phyloP scores from a whole-genome alignment of 1,140 invertebrate genomes.

The Calosoma granatense region DNA sequence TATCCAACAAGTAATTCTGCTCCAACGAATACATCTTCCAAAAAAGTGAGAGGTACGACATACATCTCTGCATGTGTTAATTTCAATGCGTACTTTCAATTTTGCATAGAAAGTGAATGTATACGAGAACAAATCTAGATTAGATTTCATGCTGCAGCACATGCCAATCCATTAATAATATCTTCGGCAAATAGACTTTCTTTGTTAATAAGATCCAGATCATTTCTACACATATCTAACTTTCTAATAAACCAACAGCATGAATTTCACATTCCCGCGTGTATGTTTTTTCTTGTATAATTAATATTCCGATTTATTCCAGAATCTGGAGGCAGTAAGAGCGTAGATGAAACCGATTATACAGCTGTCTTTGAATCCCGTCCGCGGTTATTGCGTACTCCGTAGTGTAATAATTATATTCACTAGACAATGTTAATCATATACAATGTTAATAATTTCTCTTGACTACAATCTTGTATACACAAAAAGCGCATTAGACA shows the following conservation, averaged over 20 bases:
- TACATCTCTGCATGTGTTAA: not conserved
- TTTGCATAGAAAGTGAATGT: constrained; percentile 2
- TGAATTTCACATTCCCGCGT: not conserved
- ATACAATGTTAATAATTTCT: no score
- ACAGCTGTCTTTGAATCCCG: not conserved
- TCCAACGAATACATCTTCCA: not conserved
- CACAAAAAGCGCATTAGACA: no score
- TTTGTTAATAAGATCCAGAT: constrained; percentile 1
- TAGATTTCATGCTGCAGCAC: not conserved
- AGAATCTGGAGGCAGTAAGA: not conserved
- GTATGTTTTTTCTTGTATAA: not conserved
- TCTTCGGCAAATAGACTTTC: not conserved
- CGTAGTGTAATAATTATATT: not conserved
- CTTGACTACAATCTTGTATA: no score
- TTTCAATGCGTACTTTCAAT: not conserved
- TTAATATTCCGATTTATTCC: not conserved
- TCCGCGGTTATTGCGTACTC: not conserved
- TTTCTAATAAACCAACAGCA: no score
- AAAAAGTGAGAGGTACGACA: not conserved
- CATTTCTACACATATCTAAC: not conserved
- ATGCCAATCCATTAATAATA: not conserved
- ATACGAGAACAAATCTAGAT: not conserved
- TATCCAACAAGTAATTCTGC: not conserved
- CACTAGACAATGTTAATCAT: no score
- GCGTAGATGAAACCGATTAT: not conserved